phyloP scores from a whole-genome alignment of 2,797 vertebrate genomes.

The Microctenopoma steveboyesi region DNA sequence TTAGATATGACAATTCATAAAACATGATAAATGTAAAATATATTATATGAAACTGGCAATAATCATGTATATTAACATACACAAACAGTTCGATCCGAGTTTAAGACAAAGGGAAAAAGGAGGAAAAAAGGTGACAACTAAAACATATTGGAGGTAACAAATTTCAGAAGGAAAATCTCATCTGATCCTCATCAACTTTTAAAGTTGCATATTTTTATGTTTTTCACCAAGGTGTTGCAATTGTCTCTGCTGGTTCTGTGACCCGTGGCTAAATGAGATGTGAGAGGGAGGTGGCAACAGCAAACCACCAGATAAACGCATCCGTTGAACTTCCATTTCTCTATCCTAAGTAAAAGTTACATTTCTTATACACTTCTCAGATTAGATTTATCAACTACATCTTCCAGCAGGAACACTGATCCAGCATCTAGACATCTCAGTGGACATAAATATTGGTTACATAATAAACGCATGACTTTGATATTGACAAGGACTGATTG shows the following conservation, averaged over 20 bases:
- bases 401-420: neutral
- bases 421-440: neutral
- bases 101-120: neutral
- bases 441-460: neutral
- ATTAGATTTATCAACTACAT: neutral
- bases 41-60: slow-evolving; percentile 4
- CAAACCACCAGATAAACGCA: neutral
- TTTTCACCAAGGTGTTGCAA: neutral
- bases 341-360: neutral
- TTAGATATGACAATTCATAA: neutral
- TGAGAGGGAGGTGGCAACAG: neutral
- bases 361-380: neutral
- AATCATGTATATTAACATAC: slow-evolving; percentile 13
- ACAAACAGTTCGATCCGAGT: neutral
- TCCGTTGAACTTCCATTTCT: neutral
- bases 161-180: neutral
- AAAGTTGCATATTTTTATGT: slow-evolving; percentile 1
- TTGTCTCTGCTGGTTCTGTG: neutral
- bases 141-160: neutral
- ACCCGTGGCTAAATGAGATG: neutral
- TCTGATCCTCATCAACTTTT: slow-evolving; percentile 4
- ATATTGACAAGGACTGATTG: slow-evolving; percentile 26
- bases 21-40: neutral
- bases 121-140: neutral
- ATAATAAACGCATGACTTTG: slow-evolving; percentile 8